Percentiles rank a stretch among this genome's conserved stretches.
Evolutionary conservation across 2,888 invertebrate species (phyloP).

Genomic region (Philhelius pedissequus): DNA sequence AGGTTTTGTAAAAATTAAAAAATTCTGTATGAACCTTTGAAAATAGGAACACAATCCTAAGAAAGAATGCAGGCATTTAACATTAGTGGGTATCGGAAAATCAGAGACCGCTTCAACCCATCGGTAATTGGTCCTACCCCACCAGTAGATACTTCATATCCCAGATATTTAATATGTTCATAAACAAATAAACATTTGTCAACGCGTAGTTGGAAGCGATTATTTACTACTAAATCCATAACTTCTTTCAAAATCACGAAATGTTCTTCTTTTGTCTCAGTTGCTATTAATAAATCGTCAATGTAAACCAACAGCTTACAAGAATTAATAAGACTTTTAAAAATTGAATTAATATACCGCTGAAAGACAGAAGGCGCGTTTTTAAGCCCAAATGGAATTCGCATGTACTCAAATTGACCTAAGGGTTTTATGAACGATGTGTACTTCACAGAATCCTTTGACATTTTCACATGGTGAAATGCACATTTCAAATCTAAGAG

Average conservation of each 20-base stretch:
- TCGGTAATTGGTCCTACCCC: background rate
- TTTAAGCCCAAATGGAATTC: background rate
- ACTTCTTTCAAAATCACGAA: background rate
- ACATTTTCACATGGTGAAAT: background rate
- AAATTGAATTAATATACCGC: background rate
- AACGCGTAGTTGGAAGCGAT: background rate
- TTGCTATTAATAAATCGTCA: too few species aligned
- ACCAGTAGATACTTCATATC: too few species aligned
- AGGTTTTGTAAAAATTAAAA: background rate
- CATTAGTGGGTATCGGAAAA: background rate
- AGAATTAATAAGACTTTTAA: background rate
- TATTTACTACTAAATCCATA: background rate
- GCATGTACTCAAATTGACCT: background rate
- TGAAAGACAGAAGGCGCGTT: background rate
- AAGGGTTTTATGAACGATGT: background rate
- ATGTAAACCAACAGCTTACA: background rate
- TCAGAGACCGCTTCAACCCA: background rate
- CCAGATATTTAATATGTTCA: background rate
- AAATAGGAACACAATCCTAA: background rate
- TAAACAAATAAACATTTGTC: slow-evolving; percentile 3
- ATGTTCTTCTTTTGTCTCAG: background rate
- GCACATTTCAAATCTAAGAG: background rate
- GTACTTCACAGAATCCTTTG: background rate
- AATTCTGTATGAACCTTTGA: background rate
- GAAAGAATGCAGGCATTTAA: background rate